phyloP scores from a whole-genome alignment of 1,140 invertebrate species.

The Acyrthosiphon pisum region DNA sequence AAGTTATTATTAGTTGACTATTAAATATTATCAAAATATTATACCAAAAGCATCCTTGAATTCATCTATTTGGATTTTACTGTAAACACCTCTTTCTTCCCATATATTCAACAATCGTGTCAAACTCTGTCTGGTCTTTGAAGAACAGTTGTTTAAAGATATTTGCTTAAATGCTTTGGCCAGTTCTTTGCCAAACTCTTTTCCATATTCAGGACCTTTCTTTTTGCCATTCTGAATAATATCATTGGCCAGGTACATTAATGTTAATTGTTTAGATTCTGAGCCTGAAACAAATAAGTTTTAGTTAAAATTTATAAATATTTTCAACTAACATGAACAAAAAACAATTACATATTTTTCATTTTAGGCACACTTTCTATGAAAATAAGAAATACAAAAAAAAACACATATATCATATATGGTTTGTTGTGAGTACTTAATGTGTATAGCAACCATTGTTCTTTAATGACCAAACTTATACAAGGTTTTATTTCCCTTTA shows the following conservation, averaged over 20 bases:
- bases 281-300: slow-evolving; percentile 74
- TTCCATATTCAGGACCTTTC: slow-evolving; percentile 94
- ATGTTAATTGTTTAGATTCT: slow-evolving; percentile 85
- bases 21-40: slow-evolving; percentile 17
- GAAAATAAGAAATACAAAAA: neutral
- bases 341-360: neutral
- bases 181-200: slow-evolving; percentile 80
- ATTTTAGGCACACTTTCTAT: neutral
- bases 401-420: neutral
- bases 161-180: slow-evolving; percentile 84
- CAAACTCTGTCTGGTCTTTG: slow-evolving; percentile 80
- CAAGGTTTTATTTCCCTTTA: neutral
- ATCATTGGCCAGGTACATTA: slow-evolving; percentile 98
- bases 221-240: slow-evolving; percentile 98
- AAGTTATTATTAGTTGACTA: neutral
- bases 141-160: slow-evolving; percentile 72
- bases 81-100: slow-evolving; percentile 91
- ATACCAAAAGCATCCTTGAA: slow-evolving; percentile 70
- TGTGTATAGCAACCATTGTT: neutral
- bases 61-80: slow-evolving; percentile 76
- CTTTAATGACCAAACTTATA: neutral
- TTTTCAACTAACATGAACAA: neutral
- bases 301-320: neutral
- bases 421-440: neutral
- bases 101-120: slow-evolving; percentile 87